Base-by-base conservation (phyloP, 2,888 invertebrate genomes). In the Meandrusa payeni region DNA sequence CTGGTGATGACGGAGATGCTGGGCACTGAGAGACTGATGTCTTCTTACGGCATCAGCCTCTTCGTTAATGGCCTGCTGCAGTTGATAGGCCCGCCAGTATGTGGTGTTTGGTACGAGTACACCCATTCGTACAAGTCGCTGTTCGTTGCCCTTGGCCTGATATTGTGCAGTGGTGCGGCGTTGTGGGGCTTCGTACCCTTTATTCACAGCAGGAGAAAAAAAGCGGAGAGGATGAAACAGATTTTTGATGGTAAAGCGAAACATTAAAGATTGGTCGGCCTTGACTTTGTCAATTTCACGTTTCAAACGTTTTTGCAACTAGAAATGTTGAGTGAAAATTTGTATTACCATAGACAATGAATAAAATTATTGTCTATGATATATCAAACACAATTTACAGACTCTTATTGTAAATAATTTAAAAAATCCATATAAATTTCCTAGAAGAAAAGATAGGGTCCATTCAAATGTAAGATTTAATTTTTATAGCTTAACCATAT, bases 1-100 rank as follows among this genome's bases (percentile, higher is more conserved):
- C 92, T 96, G 23, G 94, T 95, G 2, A 95, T 96, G 94, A 94
- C 95, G 0, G 95, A 96, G 64, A 92, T 95, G 92, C 67, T 96
- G 3, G 96, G 96, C 0, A 93, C 93, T 0, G 95, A 96, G 54
- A 89, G 94, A n/a, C 73, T 96, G 0, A 94, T 95, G 63, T 94
- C 95, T 0, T 94, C 95, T 0, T 96, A 95, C 58, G 96, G 96
- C 0, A 95, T 96, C 17, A 95, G 95, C 52, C 78, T 96, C 17
- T 95, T 96, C 57, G 91, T 95, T 5, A 96, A 95, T 58, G 96
- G 96, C 1, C 89, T 96, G 33, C 71, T 95, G 11, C 96, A 96
- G 69, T 69, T 96, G 27, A 77, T 94, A 1, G 95, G 96, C 0
- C 96, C 96, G 1, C 95, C 95, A 0, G 80, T 95, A n/a, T 95